These are phyloP conservation scores for Cecropterus lyciades DNA, from an alignment of 1,140 invertebrate genomes.

Conservation along the genomic window DNA sequence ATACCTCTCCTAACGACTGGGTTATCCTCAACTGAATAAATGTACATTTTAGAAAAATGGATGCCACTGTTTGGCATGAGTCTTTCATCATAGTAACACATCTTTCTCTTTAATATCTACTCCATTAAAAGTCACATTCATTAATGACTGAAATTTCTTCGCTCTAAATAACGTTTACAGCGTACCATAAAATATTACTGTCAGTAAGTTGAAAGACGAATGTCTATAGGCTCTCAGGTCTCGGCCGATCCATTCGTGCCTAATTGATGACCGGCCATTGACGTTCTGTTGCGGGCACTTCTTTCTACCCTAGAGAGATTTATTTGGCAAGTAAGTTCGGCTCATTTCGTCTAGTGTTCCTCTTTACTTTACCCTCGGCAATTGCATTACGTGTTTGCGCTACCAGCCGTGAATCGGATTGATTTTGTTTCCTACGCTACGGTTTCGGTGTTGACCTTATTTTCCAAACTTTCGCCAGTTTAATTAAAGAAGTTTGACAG, in stretches of 20 bases:
- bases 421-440: conserved; percentile 29
- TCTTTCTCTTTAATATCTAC: background rate
- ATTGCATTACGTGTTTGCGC: conserved; percentile 31
- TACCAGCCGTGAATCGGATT: conserved; percentile 11
- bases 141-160: background rate
- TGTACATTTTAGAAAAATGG: background rate
- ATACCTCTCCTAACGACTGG: background rate
- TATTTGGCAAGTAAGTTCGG: conserved; percentile 29
- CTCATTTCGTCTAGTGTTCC: conserved; percentile 20
- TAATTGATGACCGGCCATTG: conserved; percentile 27
- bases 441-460: conserved; percentile 19
- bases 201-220: background rate
- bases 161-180: too few relatives aligned
- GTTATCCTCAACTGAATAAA: background rate
- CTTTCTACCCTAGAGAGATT: conserved; percentile 24
- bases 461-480: conserved; percentile 10
- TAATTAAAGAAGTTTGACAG: conserved; percentile 2
- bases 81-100: too few relatives aligned
- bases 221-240: background rate
- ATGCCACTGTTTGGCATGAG: background rate
- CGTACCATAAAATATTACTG: too few relatives aligned
- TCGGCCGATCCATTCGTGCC: conserved; percentile 6
- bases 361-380: conserved; percentile 28
- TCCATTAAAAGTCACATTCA: background rate
- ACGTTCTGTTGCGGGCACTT: conserved; percentile 22